Percentiles rank a stretch among this genome's conserved stretches.
Conservation (phyloP, 2,888 invertebrate species). For the Lochmaea crataegi region DNA sequence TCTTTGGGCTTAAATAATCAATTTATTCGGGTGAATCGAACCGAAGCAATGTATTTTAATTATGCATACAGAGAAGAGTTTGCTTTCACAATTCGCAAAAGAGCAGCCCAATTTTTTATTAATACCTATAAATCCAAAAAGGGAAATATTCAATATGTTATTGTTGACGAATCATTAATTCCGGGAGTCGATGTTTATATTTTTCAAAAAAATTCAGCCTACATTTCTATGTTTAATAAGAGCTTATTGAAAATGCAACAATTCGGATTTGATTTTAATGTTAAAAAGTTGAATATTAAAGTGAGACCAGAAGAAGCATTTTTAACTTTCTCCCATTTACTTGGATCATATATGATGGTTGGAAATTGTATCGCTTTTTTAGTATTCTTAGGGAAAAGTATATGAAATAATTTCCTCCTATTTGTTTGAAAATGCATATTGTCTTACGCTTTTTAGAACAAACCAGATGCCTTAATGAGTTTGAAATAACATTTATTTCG, state of each 20-base stretch:
- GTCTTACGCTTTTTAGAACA: too few relatives aligned
- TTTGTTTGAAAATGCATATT: too few relatives aligned
- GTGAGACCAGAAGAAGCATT: background rate
- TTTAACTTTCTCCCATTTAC: slow-evolving; percentile 4
- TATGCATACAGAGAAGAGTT: background rate
- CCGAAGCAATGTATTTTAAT: background rate
- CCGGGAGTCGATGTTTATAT: slow-evolving; percentile 6
- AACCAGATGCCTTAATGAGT: too few relatives aligned
- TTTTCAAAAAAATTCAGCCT: slow-evolving; percentile 23
- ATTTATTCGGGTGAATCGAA: slow-evolving; percentile 5
- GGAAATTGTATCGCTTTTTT: background rate
- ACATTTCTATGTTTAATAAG: background rate
- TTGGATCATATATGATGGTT: background rate
- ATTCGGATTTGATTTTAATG: slow-evolving; percentile 6
- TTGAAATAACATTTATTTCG: too few relatives aligned
- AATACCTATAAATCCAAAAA: background rate
- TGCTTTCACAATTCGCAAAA: slow-evolving; percentile 12
- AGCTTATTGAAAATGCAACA: slow-evolving; percentile 4
- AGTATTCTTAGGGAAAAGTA: background rate
- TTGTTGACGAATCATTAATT: slow-evolving; percentile 11
- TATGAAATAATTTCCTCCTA: background rate
- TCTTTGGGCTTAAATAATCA: slow-evolving; percentile 18
- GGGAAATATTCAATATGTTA: background rate
- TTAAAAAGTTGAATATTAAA: background rate
- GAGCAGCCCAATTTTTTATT: background rate